Evolutionary conservation across 2,113 vertebrate species (phyloP).

Genomic region (Scatophagus argus): DNA sequence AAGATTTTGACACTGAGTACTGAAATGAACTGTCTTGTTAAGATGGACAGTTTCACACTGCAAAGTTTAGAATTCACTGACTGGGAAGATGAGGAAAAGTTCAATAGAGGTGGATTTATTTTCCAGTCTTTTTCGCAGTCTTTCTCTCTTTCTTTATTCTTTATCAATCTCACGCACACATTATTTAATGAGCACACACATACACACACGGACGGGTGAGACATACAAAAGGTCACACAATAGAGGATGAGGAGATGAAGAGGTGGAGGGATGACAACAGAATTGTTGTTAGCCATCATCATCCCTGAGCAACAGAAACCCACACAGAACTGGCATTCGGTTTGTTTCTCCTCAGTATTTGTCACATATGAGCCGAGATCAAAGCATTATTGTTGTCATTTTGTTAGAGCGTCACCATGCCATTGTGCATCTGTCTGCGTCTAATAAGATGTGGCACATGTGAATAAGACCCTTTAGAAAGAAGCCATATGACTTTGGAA

Average conservation of each 20-base stretch:
- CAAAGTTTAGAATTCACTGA: constrained; percentile 24
- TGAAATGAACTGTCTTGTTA: constrained; percentile 34
- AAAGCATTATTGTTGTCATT: constrained; percentile 54
- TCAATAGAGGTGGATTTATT: constrained; percentile 35
- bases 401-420: constrained; percentile 22
- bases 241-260: constrained; percentile 57
- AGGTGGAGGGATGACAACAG: constrained; percentile 61
- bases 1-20: constrained; percentile 19
- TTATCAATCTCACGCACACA: too few species aligned
- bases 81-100: constrained; percentile 26
- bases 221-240: constrained; percentile 46
- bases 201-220: constrained; percentile 45
- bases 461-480: constrained; percentile 49
- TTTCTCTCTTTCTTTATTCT: constrained; percentile 13
- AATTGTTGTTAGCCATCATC: constrained; percentile 42
- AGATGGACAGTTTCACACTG: constrained; percentile 48
- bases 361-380: constrained; percentile 21
- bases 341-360: constrained; percentile 29
- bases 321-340: constrained; percentile 70
- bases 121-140: constrained; percentile 18
- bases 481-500: constrained; percentile 63
- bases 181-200: constrained; percentile 20
- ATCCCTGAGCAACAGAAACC: constrained; percentile 58
- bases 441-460: constrained; percentile 40
- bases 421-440: constrained; percentile 59